Base-by-base conservation (phyloP, 2,888 invertebrate genomes). In the Caenorhabditis becei region DNA sequence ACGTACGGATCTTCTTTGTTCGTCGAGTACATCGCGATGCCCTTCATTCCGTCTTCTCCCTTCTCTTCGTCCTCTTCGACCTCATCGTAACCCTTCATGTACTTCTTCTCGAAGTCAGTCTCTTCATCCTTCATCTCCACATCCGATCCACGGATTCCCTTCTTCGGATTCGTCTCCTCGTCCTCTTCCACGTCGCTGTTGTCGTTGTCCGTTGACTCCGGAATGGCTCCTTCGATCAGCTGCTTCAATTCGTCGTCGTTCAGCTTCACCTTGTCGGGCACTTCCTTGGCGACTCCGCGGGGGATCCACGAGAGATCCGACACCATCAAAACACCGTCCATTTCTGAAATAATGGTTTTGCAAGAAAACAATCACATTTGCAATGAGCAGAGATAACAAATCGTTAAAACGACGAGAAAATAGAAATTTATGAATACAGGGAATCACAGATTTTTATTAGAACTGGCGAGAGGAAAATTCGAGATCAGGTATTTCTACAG, bases 1-100 rank as follows among this genome's bases (percentile, higher is more conserved):
- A 89, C 83, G 65, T 88, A 89, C 24, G 89, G 89, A 74, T 89
- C 89, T 10, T 90, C 89, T 54, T 83, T 79, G 37, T 86, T 83
- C 11, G 70, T 71, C 26, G 89, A 81, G 70, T 80, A 89, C 80
- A 87, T 83, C 5, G 89, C 88, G 16, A 89, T 79, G 47, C 89
- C 89, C 47, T 80, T 79, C 87, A 89, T 88, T n/a, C 84, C 78
- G 23, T 66, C 66, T 16, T 72, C 66, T 0, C 62, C 77, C 20
- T 41, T 51, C 24, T 59, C 47, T 20, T 53, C 71, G 0, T 66
- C 32, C 32, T 4, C 58, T 2, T 67, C 66, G 11, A 78, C 77
- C 35, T 82, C 67, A 47, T 80, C 82, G 66, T 81, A 85, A 20
- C 82, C 83, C 63, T 82, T 80, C 80, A 85, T 67, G 44, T 82